These are phyloP conservation scores for Tenodera sinensis DNA, from an alignment of 2,888 invertebrate genomes.

Conservation along the genomic window DNA sequence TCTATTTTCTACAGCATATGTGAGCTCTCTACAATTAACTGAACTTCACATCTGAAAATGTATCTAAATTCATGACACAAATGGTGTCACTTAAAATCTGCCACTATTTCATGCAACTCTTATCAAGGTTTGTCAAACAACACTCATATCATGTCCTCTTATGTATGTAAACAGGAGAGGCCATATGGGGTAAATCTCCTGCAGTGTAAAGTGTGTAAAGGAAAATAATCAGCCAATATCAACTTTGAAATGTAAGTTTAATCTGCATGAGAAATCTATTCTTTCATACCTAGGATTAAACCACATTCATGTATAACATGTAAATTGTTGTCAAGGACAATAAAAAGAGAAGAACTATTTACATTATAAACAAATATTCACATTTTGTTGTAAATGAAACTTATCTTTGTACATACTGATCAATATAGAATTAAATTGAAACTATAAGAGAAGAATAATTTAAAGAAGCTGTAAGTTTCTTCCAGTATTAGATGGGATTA, in stretches of 20 bases:
- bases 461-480: neutral
- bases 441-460: neutral
- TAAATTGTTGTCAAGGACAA: neutral
- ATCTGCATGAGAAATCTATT: neutral
- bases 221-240: neutral
- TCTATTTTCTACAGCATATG: too few relatives aligned
- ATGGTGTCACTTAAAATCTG: too few relatives aligned
- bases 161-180: too few relatives aligned
- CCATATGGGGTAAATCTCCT: too few relatives aligned
- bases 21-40: too few relatives aligned
- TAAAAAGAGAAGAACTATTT: neutral
- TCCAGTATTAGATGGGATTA: neutral
- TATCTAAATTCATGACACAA: too few relatives aligned
- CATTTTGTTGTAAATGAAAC: neutral
- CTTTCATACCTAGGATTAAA: neutral
- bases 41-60: too few relatives aligned
- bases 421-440: neutral
- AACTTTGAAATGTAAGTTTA: too few relatives aligned
- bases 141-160: too few relatives aligned
- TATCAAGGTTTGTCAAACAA: too few relatives aligned
- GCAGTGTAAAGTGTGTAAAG: neutral
- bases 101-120: too few relatives aligned
- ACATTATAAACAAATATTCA: neutral
- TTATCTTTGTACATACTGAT: neutral
- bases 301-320: neutral